Base-by-base conservation (phyloP, 2,888 invertebrate genomes). In the Acleris laterana region DNA sequence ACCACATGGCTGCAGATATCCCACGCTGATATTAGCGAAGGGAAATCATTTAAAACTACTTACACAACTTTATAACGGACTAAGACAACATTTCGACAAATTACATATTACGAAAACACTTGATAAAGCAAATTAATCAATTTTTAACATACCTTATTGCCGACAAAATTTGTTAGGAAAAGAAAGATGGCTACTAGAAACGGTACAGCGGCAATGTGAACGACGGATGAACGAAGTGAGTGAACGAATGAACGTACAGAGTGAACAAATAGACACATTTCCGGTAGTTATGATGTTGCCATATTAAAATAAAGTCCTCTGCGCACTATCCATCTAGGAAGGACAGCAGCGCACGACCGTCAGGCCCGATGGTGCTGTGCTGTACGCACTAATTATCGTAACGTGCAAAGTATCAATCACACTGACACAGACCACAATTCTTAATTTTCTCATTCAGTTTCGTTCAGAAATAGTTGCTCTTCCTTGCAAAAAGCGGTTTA, bases 171-270 rank as follows among this genome's bases (percentile, higher is more conserved):
- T 77, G 83, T 78, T 13, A 75, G 74, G 86, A 88, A 90, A 90
- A 91, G 89, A 86, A 92, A 93, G 87, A 93, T 93, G 93, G 93
- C 92, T 90, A 79, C 80, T 76, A 38, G 71, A 75, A 62, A 68
- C 62, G 62, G 61, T 50, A 56, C 44, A 44, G 25, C 38, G 53
- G 44, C 62, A 46, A 56, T 56, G 60, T 28, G 44, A 57, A 57
- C 56, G 42, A 57, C 50, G 59, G 38, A 60, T 56, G 52, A 59
- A 68, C 56, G 46, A 59, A 68, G 50, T 68, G 70, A 68, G 74
- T 76, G 81, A 82, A 75, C 77, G 82, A 82, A 71, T 71, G 72
- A 71, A 57, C 50, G 71, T 46, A 46, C 17, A 17, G 5, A 46
- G 46, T 46, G 46, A 46, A 46, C 46, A n/a, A 46, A 73, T 69